Conservation (phyloP, 2,888 invertebrate species). For the Pseudococcus longispinus region DNA sequence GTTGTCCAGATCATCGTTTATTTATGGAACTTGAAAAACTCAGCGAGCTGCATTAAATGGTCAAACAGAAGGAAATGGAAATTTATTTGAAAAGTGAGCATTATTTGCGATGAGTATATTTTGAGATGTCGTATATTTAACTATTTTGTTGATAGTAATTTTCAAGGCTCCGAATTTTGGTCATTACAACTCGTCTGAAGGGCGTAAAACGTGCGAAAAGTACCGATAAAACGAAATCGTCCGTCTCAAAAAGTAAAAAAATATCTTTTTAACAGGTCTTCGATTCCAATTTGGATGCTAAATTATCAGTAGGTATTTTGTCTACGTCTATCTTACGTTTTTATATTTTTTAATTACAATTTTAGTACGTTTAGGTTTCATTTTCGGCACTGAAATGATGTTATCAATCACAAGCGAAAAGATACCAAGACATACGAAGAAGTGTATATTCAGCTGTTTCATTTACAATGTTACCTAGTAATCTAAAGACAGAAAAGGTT, state of each 20-base stretch:
- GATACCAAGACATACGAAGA: slow-evolving; percentile 83
- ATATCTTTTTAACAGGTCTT: slow-evolving; percentile 50
- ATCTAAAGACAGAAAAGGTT: slow-evolving; percentile 71
- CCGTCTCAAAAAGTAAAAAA: background rate
- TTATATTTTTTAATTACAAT: background rate
- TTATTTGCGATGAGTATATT: background rate
- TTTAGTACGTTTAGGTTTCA: slow-evolving; percentile 64
- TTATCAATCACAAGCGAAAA: slow-evolving; percentile 80
- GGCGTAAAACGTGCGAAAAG: background rate
- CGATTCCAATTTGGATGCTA: slow-evolving; percentile 56
- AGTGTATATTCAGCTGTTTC: slow-evolving; percentile 81
- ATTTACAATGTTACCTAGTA: slow-evolving; percentile 60
- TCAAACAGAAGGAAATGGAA: background rate
- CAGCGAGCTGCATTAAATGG: background rate
- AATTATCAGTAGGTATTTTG: slow-evolving; percentile 56
- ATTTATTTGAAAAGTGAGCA: background rate
- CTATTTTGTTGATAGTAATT: background rate
- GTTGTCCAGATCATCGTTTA: background rate
- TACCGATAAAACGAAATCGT: background rate
- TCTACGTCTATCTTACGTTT: background rate
- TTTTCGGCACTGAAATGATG: slow-evolving; percentile 78
- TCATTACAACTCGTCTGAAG: background rate
- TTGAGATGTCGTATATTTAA: background rate
- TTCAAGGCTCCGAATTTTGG: background rate
- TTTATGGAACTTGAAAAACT: slow-evolving; percentile 33